A percentile compares a stretch with the other conserved stretches of the same genome.
Conservation (phyloP, 2,797 vertebrate species). For the Varecia variegata region DNA sequence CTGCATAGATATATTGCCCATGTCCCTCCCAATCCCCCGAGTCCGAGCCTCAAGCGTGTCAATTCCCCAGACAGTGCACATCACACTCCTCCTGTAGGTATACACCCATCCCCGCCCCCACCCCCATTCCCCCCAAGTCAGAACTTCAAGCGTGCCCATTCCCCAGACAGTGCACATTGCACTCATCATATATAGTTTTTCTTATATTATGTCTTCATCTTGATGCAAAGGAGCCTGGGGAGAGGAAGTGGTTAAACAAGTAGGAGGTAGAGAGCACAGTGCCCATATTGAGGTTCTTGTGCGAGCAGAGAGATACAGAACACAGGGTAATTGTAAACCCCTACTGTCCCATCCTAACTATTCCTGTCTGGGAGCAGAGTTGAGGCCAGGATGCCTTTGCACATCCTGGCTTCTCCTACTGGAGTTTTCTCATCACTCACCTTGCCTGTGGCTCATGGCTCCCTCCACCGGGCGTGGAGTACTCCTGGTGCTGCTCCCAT, state of each 20-base stretch:
- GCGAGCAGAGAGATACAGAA: background rate
- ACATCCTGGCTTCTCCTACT: background rate
- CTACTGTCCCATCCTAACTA: background rate
- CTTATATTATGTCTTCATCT: background rate
- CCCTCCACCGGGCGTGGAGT: background rate
- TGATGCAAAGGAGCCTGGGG: background rate
- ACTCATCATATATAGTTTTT: background rate
- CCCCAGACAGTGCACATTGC: too few relatives aligned
- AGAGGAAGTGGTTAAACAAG: background rate
- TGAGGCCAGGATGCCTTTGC: background rate
- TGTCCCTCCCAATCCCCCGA: too few relatives aligned
- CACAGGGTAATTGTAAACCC: background rate
- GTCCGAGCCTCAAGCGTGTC: too few relatives aligned
- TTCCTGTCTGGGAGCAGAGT: background rate
- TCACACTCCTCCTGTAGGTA: too few relatives aligned
- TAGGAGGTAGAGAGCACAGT: background rate
- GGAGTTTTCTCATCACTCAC: background rate
- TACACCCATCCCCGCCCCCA: too few relatives aligned
- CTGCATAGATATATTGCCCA: too few relatives aligned
- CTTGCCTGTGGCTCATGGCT: background rate
- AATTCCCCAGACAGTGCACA: too few relatives aligned
- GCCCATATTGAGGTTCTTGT: background rate
- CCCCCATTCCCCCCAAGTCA: too few relatives aligned
- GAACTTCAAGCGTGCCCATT: too few relatives aligned
- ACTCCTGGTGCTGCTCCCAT: background rate